Conservation (phyloP, 2,888 invertebrate species). For the Hyalella azteca region DNA sequence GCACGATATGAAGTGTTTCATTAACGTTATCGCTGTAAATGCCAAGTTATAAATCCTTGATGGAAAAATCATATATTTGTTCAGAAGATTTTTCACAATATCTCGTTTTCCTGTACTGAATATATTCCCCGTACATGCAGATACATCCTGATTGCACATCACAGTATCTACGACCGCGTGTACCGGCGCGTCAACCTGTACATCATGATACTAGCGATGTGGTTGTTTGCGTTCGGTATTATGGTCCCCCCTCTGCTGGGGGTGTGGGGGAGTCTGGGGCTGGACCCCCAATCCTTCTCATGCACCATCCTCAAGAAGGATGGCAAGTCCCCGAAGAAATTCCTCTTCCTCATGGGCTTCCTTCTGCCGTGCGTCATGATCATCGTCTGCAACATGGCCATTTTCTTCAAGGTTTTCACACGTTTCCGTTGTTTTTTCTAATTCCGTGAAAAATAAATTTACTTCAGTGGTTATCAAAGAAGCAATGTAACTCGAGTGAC, state of each 20-base stretch:
- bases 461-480: too few relatives aligned
- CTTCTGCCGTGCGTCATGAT: conserved; percentile 84
- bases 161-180: conserved; percentile 77
- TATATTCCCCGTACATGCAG: conserved; percentile 66
- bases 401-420: conserved; percentile 81
- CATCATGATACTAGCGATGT: conserved; percentile 78
- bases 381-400: conserved; percentile 83
- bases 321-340: conserved; percentile 81
- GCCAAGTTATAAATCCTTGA: too few relatives aligned
- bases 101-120: too few relatives aligned
- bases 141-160: conserved; percentile 82
- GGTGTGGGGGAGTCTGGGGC: conserved; percentile 83
- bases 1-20: too few relatives aligned
- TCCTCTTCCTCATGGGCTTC: conserved; percentile 82
- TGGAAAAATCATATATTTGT: too few relatives aligned
- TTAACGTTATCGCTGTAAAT: too few relatives aligned
- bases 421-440: not conserved
- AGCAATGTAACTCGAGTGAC: too few relatives aligned
- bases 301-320: conserved; percentile 84
- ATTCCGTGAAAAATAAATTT: too few relatives aligned
- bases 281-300: conserved; percentile 81
- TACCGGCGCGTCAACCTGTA: conserved; percentile 77
- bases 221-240: conserved; percentile 72
- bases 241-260: conserved; percentile 77
- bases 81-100: too few relatives aligned